Evolutionary conservation across 2,888 invertebrate genomes (phyloP).

Genomic region (Stenchaetothrips biformis): DNA sequence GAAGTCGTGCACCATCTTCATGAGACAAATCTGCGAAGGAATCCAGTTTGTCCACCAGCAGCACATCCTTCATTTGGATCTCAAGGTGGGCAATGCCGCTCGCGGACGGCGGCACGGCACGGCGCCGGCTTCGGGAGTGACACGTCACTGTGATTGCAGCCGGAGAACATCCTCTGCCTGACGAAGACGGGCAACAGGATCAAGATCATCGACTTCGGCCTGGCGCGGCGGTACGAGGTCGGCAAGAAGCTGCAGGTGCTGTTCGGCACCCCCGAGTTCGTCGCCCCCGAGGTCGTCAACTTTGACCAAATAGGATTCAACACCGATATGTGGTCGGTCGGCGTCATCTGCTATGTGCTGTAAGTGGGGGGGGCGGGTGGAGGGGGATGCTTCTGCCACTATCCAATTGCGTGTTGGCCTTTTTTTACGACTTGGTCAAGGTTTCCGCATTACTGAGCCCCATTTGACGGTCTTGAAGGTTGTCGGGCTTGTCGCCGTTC

Average conservation of each 20-base stretch:
- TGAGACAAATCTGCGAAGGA: conserved; percentile 97
- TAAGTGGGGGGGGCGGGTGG: conserved; percentile 58
- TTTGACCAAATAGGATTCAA: conserved; percentile 94
- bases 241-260: conserved; percentile 87
- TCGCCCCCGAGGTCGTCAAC: conserved; percentile 97
- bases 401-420: background rate
- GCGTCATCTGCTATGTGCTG: conserved; percentile 97
- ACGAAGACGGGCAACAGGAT: conserved; percentile 95
- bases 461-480: conserved; percentile 48
- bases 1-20: conserved; percentile 91
- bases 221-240: conserved; percentile 88
- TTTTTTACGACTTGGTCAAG: background rate
- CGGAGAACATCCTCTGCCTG: conserved; percentile 96
- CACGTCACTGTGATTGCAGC: conserved; percentile 60
- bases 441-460: background rate
- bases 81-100: conserved; percentile 92
- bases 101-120: no score
- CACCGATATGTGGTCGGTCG: conserved; percentile 99
- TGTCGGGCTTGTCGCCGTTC: conserved; percentile 96
- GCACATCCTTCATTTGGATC: conserved; percentile 91
- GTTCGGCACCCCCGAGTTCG: conserved; percentile 98
- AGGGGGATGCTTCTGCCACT: no score
- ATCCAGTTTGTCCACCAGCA: conserved; percentile 95
- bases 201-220: conserved; percentile 97
- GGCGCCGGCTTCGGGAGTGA: no score